Conservation (phyloP, 2,888 invertebrate genomes). For the Rhimphoctona megacephalus region DNA sequence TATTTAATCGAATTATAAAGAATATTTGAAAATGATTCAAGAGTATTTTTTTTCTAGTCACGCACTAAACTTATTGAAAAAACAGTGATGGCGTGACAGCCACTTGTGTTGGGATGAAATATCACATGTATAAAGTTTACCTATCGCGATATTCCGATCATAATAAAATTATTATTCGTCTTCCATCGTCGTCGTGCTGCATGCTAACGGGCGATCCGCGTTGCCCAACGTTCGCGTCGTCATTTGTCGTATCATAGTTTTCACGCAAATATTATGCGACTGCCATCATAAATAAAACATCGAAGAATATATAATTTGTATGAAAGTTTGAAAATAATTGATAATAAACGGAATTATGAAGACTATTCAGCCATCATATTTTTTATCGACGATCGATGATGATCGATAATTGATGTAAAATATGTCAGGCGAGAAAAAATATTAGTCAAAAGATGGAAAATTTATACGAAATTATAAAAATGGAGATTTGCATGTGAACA, state of each 20-base stretch:
- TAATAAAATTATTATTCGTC: constrained; percentile 27
- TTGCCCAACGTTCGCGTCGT: constrained; percentile 34
- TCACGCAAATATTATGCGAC: constrained; percentile 21
- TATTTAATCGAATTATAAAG: not conserved
- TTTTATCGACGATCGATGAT: constrained; percentile 6
- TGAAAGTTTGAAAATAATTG: constrained; percentile 16
- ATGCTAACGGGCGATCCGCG: constrained; percentile 29
- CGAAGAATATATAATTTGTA: constrained; percentile 14
- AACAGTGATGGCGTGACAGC: not conserved
- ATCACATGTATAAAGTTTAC: not conserved
- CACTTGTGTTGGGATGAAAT: not conserved
- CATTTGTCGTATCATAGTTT: constrained; percentile 24
- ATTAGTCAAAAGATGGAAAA: not conserved
- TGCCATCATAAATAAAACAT: not conserved
- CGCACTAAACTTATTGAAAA: not conserved
- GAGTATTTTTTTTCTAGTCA: not conserved
- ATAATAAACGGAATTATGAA: not conserved
- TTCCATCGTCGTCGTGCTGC: constrained; percentile 46
- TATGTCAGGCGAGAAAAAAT: not conserved
- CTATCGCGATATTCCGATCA: constrained; percentile 10
- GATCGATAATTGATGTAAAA: constrained; percentile 10
- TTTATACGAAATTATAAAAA: not conserved
- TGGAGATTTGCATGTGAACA: not conserved
- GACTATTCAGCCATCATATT: not conserved
- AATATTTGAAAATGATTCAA: not conserved